phyloP scores from a whole-genome alignment of 2,888 invertebrate species.

The Leucophenga montana region DNA sequence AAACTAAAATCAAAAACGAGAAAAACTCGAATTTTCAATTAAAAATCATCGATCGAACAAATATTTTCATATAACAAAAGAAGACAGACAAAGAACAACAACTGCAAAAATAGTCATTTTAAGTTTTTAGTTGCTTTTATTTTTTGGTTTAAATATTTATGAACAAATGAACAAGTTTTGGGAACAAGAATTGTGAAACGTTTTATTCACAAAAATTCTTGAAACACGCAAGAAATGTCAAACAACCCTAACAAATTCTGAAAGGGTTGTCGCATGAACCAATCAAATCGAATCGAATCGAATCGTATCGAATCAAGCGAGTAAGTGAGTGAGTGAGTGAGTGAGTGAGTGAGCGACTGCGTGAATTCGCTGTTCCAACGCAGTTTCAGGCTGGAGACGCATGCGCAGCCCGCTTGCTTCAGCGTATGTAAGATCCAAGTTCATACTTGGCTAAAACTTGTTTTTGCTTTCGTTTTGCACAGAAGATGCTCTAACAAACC shows the following conservation, averaged over 20 bases:
- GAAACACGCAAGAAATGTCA: slow-evolving; percentile 49
- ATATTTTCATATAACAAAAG: background rate
- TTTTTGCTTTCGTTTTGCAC: slow-evolving; percentile 4
- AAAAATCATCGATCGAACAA: slow-evolving; percentile 38
- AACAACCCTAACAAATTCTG: slow-evolving; percentile 6
- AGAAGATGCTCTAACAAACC: slow-evolving; percentile 1
- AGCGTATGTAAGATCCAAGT: background rate
- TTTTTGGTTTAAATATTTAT: slow-evolving; percentile 53
- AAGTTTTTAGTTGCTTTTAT: background rate
- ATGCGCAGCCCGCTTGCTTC: background rate
- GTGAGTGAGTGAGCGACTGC: slow-evolving; percentile 22
- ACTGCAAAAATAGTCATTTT: slow-evolving; percentile 25
- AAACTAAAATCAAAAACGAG: slow-evolving; percentile 43
- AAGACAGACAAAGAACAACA: background rate
- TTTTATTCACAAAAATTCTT: slow-evolving; percentile 48
- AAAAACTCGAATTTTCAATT: slow-evolving; percentile 66
- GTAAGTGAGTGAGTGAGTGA: slow-evolving; percentile 29
- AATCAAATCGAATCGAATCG: slow-evolving; percentile 16
- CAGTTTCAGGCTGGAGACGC: background rate
- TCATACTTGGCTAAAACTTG: slow-evolving; percentile 19
- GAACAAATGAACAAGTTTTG: slow-evolving; percentile 41
- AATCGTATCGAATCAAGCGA: background rate
- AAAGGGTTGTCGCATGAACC: slow-evolving; percentile 39
- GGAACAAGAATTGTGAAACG: slow-evolving; percentile 33
- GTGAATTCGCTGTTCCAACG: no score